Percentiles rank a stretch among this genome's conserved stretches.
Evolutionary conservation across 2,888 invertebrate species (phyloP).

Genomic region (Steromphala cineraria): DNA sequence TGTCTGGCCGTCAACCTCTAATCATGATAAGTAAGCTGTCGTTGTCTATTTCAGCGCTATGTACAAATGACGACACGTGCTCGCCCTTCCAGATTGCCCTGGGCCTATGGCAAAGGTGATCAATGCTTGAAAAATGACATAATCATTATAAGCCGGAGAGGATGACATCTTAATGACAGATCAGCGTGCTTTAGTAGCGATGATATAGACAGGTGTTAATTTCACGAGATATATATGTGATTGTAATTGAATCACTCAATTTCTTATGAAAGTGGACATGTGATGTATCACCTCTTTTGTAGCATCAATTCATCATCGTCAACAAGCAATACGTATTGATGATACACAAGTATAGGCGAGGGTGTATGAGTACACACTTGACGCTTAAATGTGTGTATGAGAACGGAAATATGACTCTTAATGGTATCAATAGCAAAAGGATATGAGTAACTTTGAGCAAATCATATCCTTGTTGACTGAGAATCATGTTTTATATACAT

Average conservation of each 20-base stretch:
- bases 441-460: no score
- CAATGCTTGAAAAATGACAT: neutral
- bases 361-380: no score
- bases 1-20: neutral
- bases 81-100: neutral
- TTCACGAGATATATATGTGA: neutral
- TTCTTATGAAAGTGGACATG: neutral
- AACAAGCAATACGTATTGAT: no score
- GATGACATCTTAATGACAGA: neutral
- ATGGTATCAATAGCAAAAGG: no score
- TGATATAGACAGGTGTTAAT: constrained; percentile 1
- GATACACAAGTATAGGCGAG: no score
- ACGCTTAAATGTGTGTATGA: no score
- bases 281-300: neutral
- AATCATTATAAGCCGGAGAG: neutral
- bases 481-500: no score
- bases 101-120: neutral
- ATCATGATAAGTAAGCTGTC: constrained; percentile 10
- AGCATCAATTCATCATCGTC: neutral
- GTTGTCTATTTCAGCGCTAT: neutral
- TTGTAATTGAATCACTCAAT: neutral
- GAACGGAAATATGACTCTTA: no score
- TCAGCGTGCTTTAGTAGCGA: neutral
- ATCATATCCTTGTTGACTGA: no score
- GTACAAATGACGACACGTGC: constrained; percentile 1